Evolutionary conservation across 2,113 vertebrate species (phyloP).

Genomic region (Upupa epops): DNA sequence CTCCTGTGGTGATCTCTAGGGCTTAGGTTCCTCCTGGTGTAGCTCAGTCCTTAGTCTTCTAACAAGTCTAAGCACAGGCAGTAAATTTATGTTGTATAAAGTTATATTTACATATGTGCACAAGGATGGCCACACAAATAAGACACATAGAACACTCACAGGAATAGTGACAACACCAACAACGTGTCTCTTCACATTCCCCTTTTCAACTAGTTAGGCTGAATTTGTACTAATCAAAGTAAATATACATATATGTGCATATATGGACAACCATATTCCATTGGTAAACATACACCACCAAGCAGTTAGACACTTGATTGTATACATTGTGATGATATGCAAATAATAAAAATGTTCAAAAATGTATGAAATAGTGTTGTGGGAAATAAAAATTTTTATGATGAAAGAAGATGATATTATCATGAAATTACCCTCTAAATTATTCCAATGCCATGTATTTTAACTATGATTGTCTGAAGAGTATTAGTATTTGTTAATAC

Average conservation of each 20-base stretch:
- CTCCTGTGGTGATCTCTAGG: neutral
- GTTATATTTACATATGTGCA: neutral
- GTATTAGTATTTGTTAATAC: neutral
- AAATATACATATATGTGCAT: neutral
- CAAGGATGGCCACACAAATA: neutral
- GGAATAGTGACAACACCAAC: neutral
- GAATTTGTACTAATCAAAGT: neutral
- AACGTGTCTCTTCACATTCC: neutral
- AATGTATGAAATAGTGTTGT: neutral
- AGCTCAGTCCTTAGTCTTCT: neutral
- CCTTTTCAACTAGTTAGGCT: neutral
- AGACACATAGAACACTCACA: neutral
- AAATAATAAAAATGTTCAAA: neutral
- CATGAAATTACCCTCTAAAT: too few relatives aligned
- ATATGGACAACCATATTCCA: neutral
- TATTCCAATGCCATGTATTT: neutral
- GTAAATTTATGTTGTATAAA: neutral
- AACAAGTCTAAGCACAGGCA: neutral
- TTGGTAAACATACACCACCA: neutral
- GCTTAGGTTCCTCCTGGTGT: neutral
- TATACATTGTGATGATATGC: neutral
- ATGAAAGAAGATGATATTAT: neutral
- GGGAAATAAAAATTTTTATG: neutral
- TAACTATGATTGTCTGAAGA: neutral
- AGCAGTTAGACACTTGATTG: neutral